phyloP scores from a whole-genome alignment of 2,888 invertebrate genomes.

The Synergus gifuensis region DNA sequence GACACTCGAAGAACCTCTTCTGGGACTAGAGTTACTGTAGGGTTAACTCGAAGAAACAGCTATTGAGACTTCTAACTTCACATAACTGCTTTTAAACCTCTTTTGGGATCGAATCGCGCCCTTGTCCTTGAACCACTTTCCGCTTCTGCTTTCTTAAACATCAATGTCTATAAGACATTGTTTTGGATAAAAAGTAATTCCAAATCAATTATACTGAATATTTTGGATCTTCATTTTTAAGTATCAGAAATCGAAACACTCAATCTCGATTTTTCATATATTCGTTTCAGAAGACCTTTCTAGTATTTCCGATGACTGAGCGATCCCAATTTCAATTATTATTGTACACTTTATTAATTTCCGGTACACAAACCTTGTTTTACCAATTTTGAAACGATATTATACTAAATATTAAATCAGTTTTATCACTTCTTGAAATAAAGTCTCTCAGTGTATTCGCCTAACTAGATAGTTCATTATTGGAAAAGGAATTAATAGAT shows the following conservation, averaged over 20 bases:
- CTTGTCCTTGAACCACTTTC: slow-evolving; percentile 46
- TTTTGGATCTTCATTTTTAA: too few species aligned
- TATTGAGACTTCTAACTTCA: slow-evolving; percentile 16
- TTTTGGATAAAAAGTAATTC: too few species aligned
- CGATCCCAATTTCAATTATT: too few species aligned
- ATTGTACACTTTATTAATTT: too few species aligned
- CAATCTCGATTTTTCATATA: too few species aligned
- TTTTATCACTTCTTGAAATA: not conserved
- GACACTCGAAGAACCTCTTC: slow-evolving; percentile 48
- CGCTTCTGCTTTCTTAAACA: not conserved
- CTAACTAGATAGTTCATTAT: not conserved
- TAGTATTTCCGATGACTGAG: too few species aligned
- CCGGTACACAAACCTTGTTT: too few species aligned
- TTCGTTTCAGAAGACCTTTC: too few species aligned
- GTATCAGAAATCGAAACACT: too few species aligned
- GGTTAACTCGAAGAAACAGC: slow-evolving; percentile 23
- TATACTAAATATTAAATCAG: not conserved
- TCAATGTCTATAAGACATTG: not conserved
- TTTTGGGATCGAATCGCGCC: slow-evolving; percentile 40
- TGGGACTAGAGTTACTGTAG: slow-evolving; percentile 42
- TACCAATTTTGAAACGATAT: too few species aligned
- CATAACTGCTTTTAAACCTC: slow-evolving; percentile 48
- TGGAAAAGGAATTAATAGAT: slow-evolving; percentile 14
- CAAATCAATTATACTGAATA: too few species aligned
- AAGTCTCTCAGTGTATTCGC: not conserved